Base-by-base conservation (phyloP, 2,113 vertebrate species). In the Tupaia tana region DNA sequence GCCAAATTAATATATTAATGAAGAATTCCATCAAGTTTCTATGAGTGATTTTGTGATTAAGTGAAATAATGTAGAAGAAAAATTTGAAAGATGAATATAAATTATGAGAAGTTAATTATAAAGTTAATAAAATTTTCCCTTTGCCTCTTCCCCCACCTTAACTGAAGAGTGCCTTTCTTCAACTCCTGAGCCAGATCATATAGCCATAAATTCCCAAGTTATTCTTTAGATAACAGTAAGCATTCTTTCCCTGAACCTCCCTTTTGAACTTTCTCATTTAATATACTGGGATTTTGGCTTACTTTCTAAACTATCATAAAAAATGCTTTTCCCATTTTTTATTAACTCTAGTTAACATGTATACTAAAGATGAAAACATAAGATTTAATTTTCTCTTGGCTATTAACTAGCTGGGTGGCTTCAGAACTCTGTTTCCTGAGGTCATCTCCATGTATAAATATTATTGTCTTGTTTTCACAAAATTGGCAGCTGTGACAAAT, bases 361-460 rank as follows among this genome's bases (percentile, higher is more conserved):
- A 86, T 95, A 86, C 69, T 56, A 52, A 89, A 95, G 34, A 87
- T 77, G 24, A 12, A 56, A 86, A 93, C 61, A 81, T 25, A 77
- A 43, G 61, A 54, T 88, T 90, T 94, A 43, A 66, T 87, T 54
- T 12, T 66, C 71, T 25, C 13, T 43, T 70, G 52, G 67, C 25
- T 58, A 82, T 78, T 91, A 61, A 67, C 84, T 93, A 90, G 56
- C 93, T 90, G 81, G 86, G 95, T 95, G 95, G 84, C 63, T 90
- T 93, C 58, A 64, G 69, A 87, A 22, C n/a, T 81, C 80, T n/a
- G 25, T 94, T n/a, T 90, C 59, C 6, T 95, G 43, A 43, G 43
- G 43, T 43, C 19, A 54, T 95, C 58, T 91, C 52, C 34, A 81
- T 95, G 56, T 70, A 54, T 52, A 88, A 94, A 88, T 77, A 81